Evolutionary conservation across 2,797 vertebrate genomes (phyloP).

Genomic region (Thripadectes ignobilis): DNA sequence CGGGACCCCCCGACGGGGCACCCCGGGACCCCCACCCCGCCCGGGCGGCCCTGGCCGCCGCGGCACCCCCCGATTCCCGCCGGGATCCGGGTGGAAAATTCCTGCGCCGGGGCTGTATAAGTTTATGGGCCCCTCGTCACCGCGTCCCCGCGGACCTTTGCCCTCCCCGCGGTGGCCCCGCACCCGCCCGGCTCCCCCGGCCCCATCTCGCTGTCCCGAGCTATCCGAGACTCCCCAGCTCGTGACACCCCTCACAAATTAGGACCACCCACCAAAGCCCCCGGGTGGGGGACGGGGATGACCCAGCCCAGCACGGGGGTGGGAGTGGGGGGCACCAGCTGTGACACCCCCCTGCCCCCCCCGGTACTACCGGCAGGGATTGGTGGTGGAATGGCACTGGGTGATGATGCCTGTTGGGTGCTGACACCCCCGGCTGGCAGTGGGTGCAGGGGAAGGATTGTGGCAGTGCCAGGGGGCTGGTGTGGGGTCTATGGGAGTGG

Average conservation of each 20-base stretch:
- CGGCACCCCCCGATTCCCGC: neutral
- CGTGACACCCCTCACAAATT: conserved; percentile 1
- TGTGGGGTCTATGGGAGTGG: neutral
- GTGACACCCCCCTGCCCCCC: neutral
- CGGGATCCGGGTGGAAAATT: neutral
- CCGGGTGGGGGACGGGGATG: neutral
- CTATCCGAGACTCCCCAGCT: neutral
- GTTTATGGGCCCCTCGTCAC: conserved; percentile 25
- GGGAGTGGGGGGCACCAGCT: neutral
- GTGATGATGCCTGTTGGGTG: neutral
- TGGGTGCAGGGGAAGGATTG: neutral
- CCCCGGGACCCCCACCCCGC: too few species aligned
- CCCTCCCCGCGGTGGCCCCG: neutral
- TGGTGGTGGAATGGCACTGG: accelerated
- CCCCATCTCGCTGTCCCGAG: too few species aligned
- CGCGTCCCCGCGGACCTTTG: conserved; percentile 4
- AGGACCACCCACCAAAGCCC: neutral
- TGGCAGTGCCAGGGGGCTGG: neutral
- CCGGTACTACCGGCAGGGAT: accelerated
- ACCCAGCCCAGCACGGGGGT: neutral
- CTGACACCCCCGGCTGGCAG: neutral
- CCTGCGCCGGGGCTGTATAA: neutral
- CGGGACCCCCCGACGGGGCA: too few species aligned
- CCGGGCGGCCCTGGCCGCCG: neutral
- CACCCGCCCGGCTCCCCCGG: neutral